phyloP scores from a whole-genome alignment of 2,888 invertebrate species.

The Antheraea assamensis region DNA sequence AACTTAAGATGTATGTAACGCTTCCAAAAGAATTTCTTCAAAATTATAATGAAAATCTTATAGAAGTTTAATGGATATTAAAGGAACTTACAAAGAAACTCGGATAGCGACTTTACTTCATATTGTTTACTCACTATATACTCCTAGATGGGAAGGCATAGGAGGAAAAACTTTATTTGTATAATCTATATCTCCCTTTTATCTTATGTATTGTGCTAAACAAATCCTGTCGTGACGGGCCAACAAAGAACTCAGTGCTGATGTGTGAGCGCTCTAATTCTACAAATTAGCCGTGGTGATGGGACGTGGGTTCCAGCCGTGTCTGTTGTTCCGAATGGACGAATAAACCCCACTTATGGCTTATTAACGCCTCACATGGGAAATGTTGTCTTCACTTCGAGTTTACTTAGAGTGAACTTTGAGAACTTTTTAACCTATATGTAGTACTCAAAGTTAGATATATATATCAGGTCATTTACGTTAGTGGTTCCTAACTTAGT shows the following conservation, averaged over 20 bases:
- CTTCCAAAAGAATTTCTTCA: no score
- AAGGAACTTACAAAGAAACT: no score
- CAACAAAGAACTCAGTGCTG: constrained; percentile 15
- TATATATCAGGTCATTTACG: no score
- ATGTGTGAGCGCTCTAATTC: constrained; percentile 23
- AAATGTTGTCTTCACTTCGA: constrained; percentile 46
- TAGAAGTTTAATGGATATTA: no score
- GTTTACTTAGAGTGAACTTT: not conserved
- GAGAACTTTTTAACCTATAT: not conserved
- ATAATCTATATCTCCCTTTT: not conserved
- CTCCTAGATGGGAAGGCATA: not conserved
- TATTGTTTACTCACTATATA: not conserved
- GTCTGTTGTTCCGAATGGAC: constrained; percentile 19
- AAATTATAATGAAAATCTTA: no score
- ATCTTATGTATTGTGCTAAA: not conserved
- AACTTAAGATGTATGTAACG: no score
- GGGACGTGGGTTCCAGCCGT: constrained; percentile 13
- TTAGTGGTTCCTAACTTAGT: no score
- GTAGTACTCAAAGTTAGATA: not conserved
- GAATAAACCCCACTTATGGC: constrained; percentile 42
- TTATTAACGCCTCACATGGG: constrained; percentile 48
- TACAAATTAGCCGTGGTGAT: constrained; percentile 16
- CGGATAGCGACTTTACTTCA: no score
- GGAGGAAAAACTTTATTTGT: not conserved
- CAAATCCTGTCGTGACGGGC: constrained; percentile 1